Base-by-base conservation (phyloP, 1,140 invertebrate species). In the Chymomyza costata region DNA sequence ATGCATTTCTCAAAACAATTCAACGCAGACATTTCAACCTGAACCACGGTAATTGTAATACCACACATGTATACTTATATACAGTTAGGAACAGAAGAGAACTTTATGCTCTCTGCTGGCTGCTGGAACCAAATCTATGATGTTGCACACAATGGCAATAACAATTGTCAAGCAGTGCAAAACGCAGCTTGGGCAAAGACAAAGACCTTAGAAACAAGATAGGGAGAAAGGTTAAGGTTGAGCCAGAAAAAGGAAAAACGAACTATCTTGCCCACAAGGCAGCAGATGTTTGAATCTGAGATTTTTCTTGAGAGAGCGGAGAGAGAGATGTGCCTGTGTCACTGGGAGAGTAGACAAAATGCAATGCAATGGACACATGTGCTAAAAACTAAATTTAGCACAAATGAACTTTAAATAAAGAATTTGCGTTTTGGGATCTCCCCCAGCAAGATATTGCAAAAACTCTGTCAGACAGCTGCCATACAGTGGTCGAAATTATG, bases 331-430 rank as follows among this genome's bases (percentile, higher is more conserved):
- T n/a, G n/a, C n/a, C n/a, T n/a, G n/a, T n/a, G n/a, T 18, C 45
- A 30, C 19, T 18, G 3, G 37, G 16, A 52, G n/a, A 50, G 11
- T 13, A 17, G 40, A 48, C 19, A 53, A 45, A 38, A 55, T 47
- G 56, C 39, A 59, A 43, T 39, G 15, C 15, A 17, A 14, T 11
- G 57, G 21, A 46, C 55, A 35, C 47, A 49, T 50, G 62, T 59
- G 62, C 62, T 14, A 62, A 60, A 61, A 61, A 30, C 69, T 76
- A 76, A 76, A 74, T 61, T 65, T 74, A 74, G 54, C 44, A 35
- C 47, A 48, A 64, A 56, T 62, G 53, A 39, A 58, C 46, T 45
- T 38, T 21, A 45, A 56, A 58, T 43, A 41, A 17, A 46, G 21
- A 25, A n/a, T n/a, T n/a, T 21, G 18, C 28, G 35, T 40, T 45